Conservation (phyloP, 2,113 vertebrate genomes). For the Scatophagus argus region DNA sequence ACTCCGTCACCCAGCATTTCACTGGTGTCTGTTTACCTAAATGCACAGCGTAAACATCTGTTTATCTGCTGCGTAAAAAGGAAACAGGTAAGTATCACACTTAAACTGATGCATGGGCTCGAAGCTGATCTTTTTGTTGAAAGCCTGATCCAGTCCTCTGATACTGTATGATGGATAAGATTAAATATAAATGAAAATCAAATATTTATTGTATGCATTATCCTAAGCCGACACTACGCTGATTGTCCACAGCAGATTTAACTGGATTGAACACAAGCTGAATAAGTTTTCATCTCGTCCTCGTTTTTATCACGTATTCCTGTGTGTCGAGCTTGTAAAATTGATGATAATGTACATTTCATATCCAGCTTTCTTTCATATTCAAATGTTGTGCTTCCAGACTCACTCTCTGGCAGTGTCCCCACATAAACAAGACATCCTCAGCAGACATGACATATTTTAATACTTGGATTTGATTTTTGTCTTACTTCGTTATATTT, state of each 20-base stretch:
- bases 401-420: neutral
- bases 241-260: neutral
- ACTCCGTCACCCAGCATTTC: neutral
- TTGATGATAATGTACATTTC: constrained; percentile 33
- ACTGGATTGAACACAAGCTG: neutral
- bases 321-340: constrained; percentile 4
- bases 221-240: neutral
- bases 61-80: neutral
- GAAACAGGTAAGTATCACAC: neutral
- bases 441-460: constrained; percentile 38
- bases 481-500: constrained; percentile 39
- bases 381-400: constrained; percentile 21
- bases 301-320: neutral
- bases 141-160: neutral
- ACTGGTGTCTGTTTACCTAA: neutral
- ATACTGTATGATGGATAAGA: neutral
- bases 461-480: constrained; percentile 34
- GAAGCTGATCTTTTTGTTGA: neutral
- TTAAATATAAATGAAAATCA: neutral
- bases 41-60: neutral
- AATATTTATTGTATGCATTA: neutral
- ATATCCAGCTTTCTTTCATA: constrained; percentile 20
- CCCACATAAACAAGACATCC: constrained; percentile 6
- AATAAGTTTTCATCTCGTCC: constrained; percentile 8
- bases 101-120: neutral